Base-by-base conservation (phyloP, 2,797 vertebrate species). In the Coendou prehensilis region DNA sequence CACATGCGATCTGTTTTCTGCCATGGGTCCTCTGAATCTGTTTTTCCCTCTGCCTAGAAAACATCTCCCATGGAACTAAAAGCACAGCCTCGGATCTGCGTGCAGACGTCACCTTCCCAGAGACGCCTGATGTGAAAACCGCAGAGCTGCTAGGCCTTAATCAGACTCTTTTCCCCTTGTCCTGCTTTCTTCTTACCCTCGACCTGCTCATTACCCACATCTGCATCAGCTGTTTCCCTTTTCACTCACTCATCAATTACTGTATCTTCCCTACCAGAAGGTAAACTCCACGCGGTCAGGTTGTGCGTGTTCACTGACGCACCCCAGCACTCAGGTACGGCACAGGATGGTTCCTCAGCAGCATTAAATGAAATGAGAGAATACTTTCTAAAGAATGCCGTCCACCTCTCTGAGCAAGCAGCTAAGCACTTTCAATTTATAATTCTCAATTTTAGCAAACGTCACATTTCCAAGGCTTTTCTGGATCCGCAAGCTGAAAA, bases 401-500 rank as follows among this genome's bases (percentile, higher is more conserved):
- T 30, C 41, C 26, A 54, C 4, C 59, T 59, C 87, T 91, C 67
- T 23, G 28, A n/a, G 50, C 67, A 91, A 79, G 20, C 5, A 75
- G 14, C 37, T 91, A 80, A 45, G 45, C 10, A 75, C 33, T 83
- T 91, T 61, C 71, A 94, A 86, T 80, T 91, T 41, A n/a, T 50
- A 69, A 92, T 73, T 28, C 22, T 45, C 41, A 56, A 9, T 52
- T 54, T 95, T 81, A 82, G 15, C 61, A 97, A 83, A 75, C 0
- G 33, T 81, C 14, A 0, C 45, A 67, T 57, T 97, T 92, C 41
- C 14, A 94, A 54, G 71, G 56, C 20, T 84, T 69, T 89, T 87
- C 81, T 83, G 54, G 33, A 79, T 63, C 94, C 23, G 22, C 14
- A 93, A 75, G 13, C 17, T 78, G 45, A 63, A 81, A 76, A 63